These are phyloP conservation scores for Epinephelus moara DNA, from an alignment of 2,113 vertebrate species.

Conservation along the genomic window DNA sequence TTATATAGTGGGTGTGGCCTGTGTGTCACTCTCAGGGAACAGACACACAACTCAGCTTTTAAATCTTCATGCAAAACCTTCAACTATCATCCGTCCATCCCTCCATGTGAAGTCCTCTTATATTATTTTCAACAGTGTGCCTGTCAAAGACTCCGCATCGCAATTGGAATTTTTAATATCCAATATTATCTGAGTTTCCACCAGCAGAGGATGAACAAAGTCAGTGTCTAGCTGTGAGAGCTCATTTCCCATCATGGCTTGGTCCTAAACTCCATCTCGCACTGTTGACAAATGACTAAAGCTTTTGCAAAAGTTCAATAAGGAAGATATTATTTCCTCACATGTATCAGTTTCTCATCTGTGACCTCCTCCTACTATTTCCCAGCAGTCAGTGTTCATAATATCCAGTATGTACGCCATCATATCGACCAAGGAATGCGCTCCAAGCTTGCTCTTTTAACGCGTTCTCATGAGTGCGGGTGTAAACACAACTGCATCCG, in stretches of 20 bases:
- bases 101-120: not conserved
- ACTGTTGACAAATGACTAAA: not conserved
- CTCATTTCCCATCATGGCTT: constrained; percentile 14
- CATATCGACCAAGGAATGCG: not conserved
- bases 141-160: not conserved
- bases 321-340: not conserved
- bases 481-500: constrained; percentile 9
- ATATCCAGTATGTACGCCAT: not conserved
- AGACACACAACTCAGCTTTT: constrained; percentile 13
- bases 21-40: not conserved
- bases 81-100: not conserved
- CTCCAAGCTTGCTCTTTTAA: too few species aligned
- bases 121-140: not conserved
- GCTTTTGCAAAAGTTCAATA: constrained; percentile 9
- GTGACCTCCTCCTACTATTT: not conserved
- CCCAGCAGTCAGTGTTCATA: not conserved
- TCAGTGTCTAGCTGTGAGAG: constrained; percentile 19
- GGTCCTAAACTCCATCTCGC: not conserved
- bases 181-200: not conserved
- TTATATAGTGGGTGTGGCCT: not conserved
- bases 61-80: constrained; percentile 22
- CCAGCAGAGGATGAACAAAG: not conserved
- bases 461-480: not conserved
- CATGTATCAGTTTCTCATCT: not conserved
- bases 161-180: not conserved